Evolutionary conservation across 2,113 vertebrate species (phyloP).

Genomic region (Xyliphius kryptos): DNA sequence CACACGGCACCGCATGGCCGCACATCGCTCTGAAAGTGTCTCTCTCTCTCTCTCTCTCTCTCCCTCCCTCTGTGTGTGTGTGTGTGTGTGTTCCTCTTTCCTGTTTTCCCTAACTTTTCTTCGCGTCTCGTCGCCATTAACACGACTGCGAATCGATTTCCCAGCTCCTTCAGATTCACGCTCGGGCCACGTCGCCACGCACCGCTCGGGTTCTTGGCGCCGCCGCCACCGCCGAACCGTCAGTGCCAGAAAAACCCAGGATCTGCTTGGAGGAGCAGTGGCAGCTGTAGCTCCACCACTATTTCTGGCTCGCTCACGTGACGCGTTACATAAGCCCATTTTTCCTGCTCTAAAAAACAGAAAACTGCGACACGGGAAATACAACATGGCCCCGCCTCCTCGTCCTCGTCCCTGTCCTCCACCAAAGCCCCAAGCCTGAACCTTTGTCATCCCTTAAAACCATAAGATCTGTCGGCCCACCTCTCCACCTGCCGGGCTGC

Average conservation of each 20-base stretch:
- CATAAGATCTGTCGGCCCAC: slow-evolving; percentile 48
- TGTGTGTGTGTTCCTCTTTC: too few relatives aligned
- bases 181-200: too few relatives aligned
- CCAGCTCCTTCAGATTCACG: too few relatives aligned
- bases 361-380: slow-evolving; percentile 74
- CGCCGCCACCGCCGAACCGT: slow-evolving; percentile 53
- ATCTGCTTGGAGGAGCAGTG: slow-evolving; percentile 68
- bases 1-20: slow-evolving; percentile 15
- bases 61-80: too few relatives aligned
- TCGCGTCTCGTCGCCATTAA: too few relatives aligned
- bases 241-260: slow-evolving; percentile 65
- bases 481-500: slow-evolving; percentile 45
- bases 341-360: slow-evolving; percentile 79
- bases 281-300: slow-evolving; percentile 74
- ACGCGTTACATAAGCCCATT: slow-evolving; percentile 78
- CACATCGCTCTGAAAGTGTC: slow-evolving; percentile 14
- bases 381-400: slow-evolving; percentile 40
- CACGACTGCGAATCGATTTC: too few relatives aligned
- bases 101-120: too few relatives aligned
- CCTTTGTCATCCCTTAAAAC: slow-evolving; percentile 13
- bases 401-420: slow-evolving; percentile 14
- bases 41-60: background rate
- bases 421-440: too few relatives aligned
- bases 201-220: slow-evolving; percentile 43
- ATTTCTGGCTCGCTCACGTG: slow-evolving; percentile 77